Evolutionary conservation across 1,140 invertebrate species (phyloP), one percentile per base, ranked within the genome.

Genomic region (Drosophila watanabei): DNA sequence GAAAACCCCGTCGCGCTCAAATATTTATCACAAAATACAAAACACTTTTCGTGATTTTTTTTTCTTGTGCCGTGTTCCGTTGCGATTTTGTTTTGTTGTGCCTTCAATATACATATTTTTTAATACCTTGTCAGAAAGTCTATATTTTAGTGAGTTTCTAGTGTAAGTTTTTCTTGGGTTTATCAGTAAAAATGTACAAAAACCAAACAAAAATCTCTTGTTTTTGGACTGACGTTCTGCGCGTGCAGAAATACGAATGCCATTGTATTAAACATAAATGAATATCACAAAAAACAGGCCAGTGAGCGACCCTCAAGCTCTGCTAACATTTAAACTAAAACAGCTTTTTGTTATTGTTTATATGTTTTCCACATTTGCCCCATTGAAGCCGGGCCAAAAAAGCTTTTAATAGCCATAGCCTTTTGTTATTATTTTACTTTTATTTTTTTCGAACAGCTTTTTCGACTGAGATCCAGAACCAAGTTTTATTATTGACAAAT

Each of bases 331-430:
- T 73, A 52, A 72, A 73, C 68, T 61, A 37, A 73, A 72, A 52
- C 77, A 70, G 82, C 83, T 66, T 87, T 78, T 79, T 75, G 75
- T 71, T 83, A 64, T 82, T 78, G 76, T 77, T 56, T 80, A 20
- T 69, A 58, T 80, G 59, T 64, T 72, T 80, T 85, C 60, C 48
- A 75, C 49, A 43, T 69, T 62, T 58, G 59, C 30, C 66, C 56
- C 48, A 73, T 49, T 58, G 5, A 78, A 73, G 75, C 75, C 66
- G 65, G 66, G 68, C 63, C 63, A 64, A 45, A 43, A 79, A 81
- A 75, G 75, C 83, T 87, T 78, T 82, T 54, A 63, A 79, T 52
- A 68, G 32, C 62, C 33, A 32, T 48, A 48, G 41, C 62, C 48
- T 62, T 48, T 75, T 61, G 56, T 48, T 66, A 24, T 66, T 61